These are phyloP conservation scores for Cynopterus sphinx DNA, from an alignment of 2,797 vertebrate species.

Conservation along the genomic window DNA sequence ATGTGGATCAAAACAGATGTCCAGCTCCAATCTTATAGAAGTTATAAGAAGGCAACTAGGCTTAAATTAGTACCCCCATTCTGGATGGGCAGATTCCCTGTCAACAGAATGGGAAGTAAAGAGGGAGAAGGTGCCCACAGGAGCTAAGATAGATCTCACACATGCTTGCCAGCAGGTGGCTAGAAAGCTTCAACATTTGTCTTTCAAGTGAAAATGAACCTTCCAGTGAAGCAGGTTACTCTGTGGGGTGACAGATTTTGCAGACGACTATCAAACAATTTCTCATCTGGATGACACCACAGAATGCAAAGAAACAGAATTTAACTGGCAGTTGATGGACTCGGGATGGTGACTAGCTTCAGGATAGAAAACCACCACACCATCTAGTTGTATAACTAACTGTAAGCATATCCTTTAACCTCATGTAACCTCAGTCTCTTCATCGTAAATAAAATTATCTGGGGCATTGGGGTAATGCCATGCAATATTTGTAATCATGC, in stretches of 20 bases:
- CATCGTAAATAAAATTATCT: neutral
- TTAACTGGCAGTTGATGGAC: neutral
- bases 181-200: conserved; percentile 65
- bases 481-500: neutral
- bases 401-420: neutral
- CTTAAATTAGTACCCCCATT: conserved; percentile 68
- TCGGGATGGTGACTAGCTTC: neutral
- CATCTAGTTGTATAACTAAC: neutral
- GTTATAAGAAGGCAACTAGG: conserved; percentile 66
- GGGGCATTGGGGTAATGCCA: neutral
- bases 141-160: conserved; percentile 57
- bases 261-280: neutral
- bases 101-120: conserved; percentile 45
- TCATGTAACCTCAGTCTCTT: neutral
- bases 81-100: conserved; percentile 62
- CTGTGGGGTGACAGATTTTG: conserved; percentile 7
- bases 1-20: conserved; percentile 75
- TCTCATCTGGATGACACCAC: conserved; percentile 31
- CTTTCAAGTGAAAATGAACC: conserved; percentile 56
- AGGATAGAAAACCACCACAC: neutral
- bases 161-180: conserved; percentile 71
- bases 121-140: neutral
- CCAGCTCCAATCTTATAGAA: neutral
- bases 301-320: neutral
- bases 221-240: conserved; percentile 8